phyloP scores from a whole-genome alignment of 2,888 invertebrate species.

The Lasioglossum figueresi region DNA sequence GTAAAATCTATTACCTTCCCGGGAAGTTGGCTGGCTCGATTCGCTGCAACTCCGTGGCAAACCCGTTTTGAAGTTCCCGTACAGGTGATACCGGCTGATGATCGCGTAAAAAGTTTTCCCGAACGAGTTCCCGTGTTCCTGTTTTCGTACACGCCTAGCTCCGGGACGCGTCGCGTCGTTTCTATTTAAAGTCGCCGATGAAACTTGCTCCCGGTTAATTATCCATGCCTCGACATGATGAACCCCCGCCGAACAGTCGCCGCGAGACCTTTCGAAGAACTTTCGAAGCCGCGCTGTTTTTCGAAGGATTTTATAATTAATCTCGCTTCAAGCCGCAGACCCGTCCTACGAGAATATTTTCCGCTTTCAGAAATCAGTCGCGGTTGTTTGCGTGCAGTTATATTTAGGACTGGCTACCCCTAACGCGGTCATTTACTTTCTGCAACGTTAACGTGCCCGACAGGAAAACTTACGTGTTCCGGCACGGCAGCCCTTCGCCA shows the following conservation, averaged over 20 bases:
- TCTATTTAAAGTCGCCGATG: slow-evolving; percentile 20
- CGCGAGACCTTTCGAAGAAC: neutral
- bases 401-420: neutral
- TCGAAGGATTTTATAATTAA: slow-evolving; percentile 19
- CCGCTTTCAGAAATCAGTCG: slow-evolving; percentile 21
- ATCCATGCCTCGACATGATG: neutral
- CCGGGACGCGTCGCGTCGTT: neutral
- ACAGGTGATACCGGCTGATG: slow-evolving; percentile 19
- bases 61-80: slow-evolving; percentile 31
- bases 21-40: neutral
- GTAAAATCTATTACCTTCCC: slow-evolving; percentile 30
- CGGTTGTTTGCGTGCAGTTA: slow-evolving; percentile 24
- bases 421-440: slow-evolving; percentile 25
- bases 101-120: slow-evolving; percentile 43
- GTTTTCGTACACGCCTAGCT: slow-evolving; percentile 2
- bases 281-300: neutral
- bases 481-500: neutral
- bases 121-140: neutral
- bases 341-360: neutral
- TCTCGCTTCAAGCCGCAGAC: neutral
- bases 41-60: neutral
- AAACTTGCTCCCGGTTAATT: slow-evolving; percentile 37
- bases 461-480: neutral
- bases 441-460: neutral
- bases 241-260: neutral